phyloP scores from a whole-genome alignment of 2,113 vertebrate species.

The Erythrolamprus reginae region DNA sequence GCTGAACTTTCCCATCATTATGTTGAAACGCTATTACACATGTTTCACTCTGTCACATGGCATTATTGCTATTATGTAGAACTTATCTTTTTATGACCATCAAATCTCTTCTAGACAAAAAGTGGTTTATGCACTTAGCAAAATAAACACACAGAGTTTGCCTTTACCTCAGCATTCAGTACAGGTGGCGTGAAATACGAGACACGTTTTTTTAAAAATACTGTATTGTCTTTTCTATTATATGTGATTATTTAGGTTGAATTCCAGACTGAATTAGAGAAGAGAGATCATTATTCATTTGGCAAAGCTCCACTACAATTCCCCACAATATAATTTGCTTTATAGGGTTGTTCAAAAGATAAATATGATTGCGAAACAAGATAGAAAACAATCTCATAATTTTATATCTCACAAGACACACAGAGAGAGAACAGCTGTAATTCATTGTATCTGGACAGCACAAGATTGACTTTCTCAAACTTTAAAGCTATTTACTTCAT shows the following conservation, averaged over 20 bases:
- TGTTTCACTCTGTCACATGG: rapidly evolving
- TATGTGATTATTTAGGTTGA: neutral
- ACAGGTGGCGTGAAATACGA: rapidly evolving
- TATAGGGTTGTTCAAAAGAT: neutral
- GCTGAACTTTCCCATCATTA: neutral
- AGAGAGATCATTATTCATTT: neutral
- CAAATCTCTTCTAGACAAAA: neutral
- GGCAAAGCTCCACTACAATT: neutral
- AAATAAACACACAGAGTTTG: neutral
- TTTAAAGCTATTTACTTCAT: neutral
- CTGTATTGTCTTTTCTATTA: neutral
- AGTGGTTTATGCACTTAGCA: neutral
- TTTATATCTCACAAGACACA: neutral
- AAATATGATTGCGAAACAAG: neutral
- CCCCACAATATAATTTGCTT: neutral
- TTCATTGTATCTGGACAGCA: neutral
- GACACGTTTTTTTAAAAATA: neutral
- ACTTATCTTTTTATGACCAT: neutral
- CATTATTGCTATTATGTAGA: neutral
- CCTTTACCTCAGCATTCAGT: neutral
- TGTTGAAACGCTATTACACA: rapidly evolving
- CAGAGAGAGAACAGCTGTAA: neutral
- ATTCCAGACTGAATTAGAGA: neutral
- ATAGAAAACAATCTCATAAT: neutral
- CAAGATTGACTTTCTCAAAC: neutral